phyloP scores from a whole-genome alignment of 2,113 vertebrate genomes.

The Hippopotamus amphibius region DNA sequence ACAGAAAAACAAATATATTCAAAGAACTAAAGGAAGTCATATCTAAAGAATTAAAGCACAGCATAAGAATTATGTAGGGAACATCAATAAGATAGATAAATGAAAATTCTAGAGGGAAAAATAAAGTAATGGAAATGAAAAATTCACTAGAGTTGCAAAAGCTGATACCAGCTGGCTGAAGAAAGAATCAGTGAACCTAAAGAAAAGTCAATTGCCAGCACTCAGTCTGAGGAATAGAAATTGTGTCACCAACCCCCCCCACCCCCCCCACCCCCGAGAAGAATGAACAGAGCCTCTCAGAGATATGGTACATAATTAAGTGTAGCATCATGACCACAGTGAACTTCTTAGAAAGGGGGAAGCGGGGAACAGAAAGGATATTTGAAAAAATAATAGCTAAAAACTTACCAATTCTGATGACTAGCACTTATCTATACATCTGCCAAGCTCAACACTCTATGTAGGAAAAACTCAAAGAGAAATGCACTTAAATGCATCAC shows the following conservation, averaged over 20 bases:
- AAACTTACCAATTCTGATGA: neutral
- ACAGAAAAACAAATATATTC: neutral
- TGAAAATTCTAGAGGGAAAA: neutral
- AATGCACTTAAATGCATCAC: neutral
- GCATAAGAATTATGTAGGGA: neutral
- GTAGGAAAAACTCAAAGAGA: neutral
- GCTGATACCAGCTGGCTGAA: neutral
- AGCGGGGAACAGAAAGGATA: neutral
- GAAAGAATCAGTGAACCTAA: neutral
- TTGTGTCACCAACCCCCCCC: accelerated
- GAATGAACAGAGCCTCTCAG: neutral
- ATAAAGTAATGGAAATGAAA: neutral
- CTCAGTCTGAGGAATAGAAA: neutral
- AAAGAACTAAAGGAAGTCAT: neutral
- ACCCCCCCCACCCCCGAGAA: neutral
- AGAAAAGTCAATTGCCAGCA: neutral
- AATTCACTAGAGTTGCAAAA: neutral
- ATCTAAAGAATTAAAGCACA: neutral
- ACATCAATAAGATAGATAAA: neutral
- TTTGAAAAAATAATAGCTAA: neutral
- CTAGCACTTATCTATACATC: neutral
- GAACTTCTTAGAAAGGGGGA: neutral
- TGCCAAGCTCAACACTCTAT: neutral
- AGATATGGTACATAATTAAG: neutral
- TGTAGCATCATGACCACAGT: neutral